Percentiles rank a stretch among this genome's conserved stretches.
phyloP scores from a whole-genome alignment of 2,113 vertebrate species.

The Corythornis madagascariensis region DNA sequence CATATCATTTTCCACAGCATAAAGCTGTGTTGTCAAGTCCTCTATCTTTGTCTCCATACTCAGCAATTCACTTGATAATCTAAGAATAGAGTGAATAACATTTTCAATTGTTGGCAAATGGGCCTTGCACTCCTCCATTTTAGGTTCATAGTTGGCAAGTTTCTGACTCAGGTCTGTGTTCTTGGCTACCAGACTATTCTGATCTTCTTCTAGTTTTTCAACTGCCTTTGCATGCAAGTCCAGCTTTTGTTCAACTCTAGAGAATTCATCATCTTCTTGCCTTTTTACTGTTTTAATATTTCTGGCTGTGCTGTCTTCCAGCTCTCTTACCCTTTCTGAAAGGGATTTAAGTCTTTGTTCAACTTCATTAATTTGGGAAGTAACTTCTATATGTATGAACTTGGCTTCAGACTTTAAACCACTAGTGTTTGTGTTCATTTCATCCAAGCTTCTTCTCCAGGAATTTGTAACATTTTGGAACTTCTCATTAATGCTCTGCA shows the following conservation, averaged over 20 bases:
- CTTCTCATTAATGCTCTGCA: slow-evolving; percentile 78
- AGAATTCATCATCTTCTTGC: slow-evolving; percentile 87
- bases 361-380: slow-evolving; percentile 82
- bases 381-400: slow-evolving; percentile 78
- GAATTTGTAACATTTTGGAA: slow-evolving; percentile 83
- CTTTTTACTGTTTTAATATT: slow-evolving; percentile 86
- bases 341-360: slow-evolving; percentile 82
- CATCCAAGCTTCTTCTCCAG: slow-evolving; percentile 81
- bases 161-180: slow-evolving; percentile 75
- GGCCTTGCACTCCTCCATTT: slow-evolving; percentile 80
- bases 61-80: slow-evolving; percentile 80
- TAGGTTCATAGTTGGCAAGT: slow-evolving; percentile 78
- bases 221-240: slow-evolving; percentile 78
- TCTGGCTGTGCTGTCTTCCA: slow-evolving; percentile 87
- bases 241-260: slow-evolving; percentile 75
- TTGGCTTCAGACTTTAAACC: slow-evolving; percentile 82
- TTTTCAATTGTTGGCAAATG: slow-evolving; percentile 85
- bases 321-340: slow-evolving; percentile 82
- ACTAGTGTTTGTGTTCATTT: slow-evolving; percentile 75
- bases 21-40: slow-evolving; percentile 83
- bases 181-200: slow-evolving; percentile 69
- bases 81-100: slow-evolving; percentile 85
- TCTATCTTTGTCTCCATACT: slow-evolving; percentile 81
- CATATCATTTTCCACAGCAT: slow-evolving; percentile 84
- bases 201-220: slow-evolving; percentile 77